Evolutionary conservation across 2,797 vertebrate genomes (phyloP), one percentile per base, ranked within the genome.

Genomic region (Fistularia commersonii): DNA sequence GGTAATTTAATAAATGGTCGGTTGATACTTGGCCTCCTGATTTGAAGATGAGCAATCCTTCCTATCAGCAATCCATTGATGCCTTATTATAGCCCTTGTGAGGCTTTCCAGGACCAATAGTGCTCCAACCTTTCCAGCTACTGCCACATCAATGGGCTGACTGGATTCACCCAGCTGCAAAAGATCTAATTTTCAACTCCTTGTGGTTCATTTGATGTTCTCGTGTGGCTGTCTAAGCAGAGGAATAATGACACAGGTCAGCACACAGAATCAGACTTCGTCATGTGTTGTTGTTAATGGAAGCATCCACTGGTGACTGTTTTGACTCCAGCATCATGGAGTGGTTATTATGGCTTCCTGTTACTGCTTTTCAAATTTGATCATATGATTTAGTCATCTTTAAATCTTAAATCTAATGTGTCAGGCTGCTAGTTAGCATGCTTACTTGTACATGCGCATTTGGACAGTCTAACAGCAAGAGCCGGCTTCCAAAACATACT

Each of bases 141-240:
- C 14, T 61, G 69, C 77, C 77, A 80, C 74, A 81, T 74, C 74
- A 69, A 44, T 63, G 41, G 41, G 12, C 61, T 66, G 53, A 48
- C 69, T 72, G 67, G 66, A 64, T 72, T 72, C 54, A 65, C 8
- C 54, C 62, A 62, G 59, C 41, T 11, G 32, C 64, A 61, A 69
- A 76, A 65, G 7, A 76, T 72, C 61, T 61, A 31, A 67, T 76
- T 78, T 76, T 57, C 57, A 60, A 46, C 46, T 77, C 57, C 15
- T 56, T 64, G 71, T 31, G 72, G 72, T 48, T 66, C 54, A 66
- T 85, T 74, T 81, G 69, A 81, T 71, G 63, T 72, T 65, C 48
- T 14, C 51, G 40, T 65, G 61, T 52, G 60, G 57, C 46, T 36
- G 35, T 45, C 37, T 51, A 35, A 48, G 32, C 38, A 33, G 15